Evolutionary conservation across 2,888 invertebrate genomes (phyloP), one percentile per base, ranked within the genome.

Genomic region (Beris chalybata): DNA sequence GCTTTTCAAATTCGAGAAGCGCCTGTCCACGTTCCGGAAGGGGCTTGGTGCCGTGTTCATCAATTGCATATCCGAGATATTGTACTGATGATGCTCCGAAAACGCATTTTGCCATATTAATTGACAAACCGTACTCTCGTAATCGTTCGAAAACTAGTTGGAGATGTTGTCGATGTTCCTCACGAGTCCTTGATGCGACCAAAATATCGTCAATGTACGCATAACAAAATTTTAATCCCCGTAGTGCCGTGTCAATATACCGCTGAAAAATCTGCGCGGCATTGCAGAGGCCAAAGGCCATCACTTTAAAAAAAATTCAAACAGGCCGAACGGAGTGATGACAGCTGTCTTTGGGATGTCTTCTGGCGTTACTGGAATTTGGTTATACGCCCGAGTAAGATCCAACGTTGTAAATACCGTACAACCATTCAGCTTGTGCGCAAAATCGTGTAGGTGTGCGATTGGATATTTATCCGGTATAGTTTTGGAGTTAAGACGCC

Each of bases 261-360:
- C 48, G 48, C 48, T 48, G 48, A 15, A 48, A n/a, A 5, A 4
- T 48, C 15, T 48, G 48, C 48, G 48, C 15, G 22, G 22, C 22
- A 22, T 22, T 22, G 22, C 22, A 22, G 22, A 22, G 22, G 22
- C 22, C 22, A 22, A 48, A 48, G n/a, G 48, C 4, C 48, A 48
- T 48, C 48, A n/a, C 48, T n/a, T 48, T 48, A 48, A 48, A n/a
- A n/a, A n/a, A n/a, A n/a, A 48, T 15, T 48, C 48, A 48, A 48
- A 48, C n/a, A 48, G 3, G n/a, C 15, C 48, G 15, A 48, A 48
- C 48, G 48, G 48, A 48, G 48, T 48, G n/a, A 48, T 48, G 48
- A 15, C 48, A 15, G 48, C 15, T 48, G 48, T 48, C 15, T 48
- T 48, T 3, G 48, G 48, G 15, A 48, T 22, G 22, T 48, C 11